phyloP scores from a whole-genome alignment of 2,888 invertebrate genomes.

The Cantharis flavilabris region DNA sequence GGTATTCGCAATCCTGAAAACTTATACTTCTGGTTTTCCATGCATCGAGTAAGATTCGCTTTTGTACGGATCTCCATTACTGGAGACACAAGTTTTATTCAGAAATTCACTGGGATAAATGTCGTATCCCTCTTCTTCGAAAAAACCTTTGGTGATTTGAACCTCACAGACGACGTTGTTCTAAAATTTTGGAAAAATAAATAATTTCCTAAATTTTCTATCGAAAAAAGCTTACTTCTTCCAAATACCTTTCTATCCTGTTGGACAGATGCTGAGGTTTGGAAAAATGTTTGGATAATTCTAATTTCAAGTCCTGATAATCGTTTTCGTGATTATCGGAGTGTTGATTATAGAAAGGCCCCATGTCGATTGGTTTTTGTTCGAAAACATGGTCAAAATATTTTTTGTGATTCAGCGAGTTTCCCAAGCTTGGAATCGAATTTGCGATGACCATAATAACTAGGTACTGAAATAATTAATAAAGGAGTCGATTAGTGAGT shows the following conservation, averaged over 20 bases:
- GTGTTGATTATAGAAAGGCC: neutral
- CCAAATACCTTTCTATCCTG: neutral
- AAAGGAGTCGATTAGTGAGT: neutral
- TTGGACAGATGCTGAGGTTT: neutral
- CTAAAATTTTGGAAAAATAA: constrained; percentile 3
- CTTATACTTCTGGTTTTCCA: constrained; percentile 11
- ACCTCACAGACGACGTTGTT: constrained; percentile 18
- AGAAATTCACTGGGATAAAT: constrained; percentile 39
- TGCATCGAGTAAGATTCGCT: neutral
- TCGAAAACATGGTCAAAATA: neutral
- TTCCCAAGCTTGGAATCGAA: neutral
- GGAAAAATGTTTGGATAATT: neutral
- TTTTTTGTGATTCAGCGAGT: neutral
- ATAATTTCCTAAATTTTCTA: neutral
- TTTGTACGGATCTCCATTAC: constrained; percentile 12
- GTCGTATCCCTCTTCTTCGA: constrained; percentile 37
- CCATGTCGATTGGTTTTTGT: neutral
- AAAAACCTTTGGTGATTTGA: neutral
- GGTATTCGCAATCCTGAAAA: neutral
- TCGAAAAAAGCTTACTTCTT: neutral
- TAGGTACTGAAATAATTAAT: constrained; percentile 6
- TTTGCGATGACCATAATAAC: neutral
- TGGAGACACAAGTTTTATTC: constrained; percentile 26
- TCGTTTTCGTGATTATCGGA: neutral
- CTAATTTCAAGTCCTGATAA: neutral